Evolutionary conservation across 2,888 invertebrate species (phyloP).

Genomic region (Cerastoderma edule): DNA sequence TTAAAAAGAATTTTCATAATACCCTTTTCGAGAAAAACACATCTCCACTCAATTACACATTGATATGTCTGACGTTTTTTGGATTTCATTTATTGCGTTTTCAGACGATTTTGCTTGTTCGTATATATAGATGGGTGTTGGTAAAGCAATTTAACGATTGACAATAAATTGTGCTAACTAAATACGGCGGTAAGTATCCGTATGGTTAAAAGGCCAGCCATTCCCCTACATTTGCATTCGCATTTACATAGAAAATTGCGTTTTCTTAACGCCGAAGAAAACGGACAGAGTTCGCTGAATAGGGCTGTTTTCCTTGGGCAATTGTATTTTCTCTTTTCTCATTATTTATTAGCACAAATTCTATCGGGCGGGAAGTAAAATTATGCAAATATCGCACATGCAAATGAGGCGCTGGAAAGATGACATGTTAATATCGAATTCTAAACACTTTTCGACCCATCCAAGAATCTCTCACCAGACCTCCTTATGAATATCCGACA

Average conservation of each 20-base stretch:
- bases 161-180: no score
- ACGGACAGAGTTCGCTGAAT: conserved; percentile 38
- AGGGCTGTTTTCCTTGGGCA: conserved; percentile 35
- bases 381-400: conserved; percentile 55
- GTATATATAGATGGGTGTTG: no score
- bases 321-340: conserved; percentile 33
- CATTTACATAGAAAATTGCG: conserved; percentile 29
- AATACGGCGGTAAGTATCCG: no score
- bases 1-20: no score
- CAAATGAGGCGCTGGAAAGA: conserved; percentile 41
- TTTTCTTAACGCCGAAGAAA: conserved; percentile 25
- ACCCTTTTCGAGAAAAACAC: no score
- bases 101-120: no score
- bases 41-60: no score
- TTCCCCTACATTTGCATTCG: conserved; percentile 31
- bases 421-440: conserved; percentile 56
- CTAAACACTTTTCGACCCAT: conserved; percentile 44
- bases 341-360: conserved; percentile 52
- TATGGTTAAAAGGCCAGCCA: no score
- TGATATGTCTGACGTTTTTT: no score
- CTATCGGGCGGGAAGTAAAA: conserved; percentile 49
- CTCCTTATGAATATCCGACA: conserved; percentile 41
- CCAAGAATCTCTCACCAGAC: conserved; percentile 21
- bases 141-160: no score
- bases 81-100: no score